These are phyloP conservation scores for Standfussiana lucernea DNA, from an alignment of 2,888 invertebrate genomes.

Conservation along the genomic window DNA sequence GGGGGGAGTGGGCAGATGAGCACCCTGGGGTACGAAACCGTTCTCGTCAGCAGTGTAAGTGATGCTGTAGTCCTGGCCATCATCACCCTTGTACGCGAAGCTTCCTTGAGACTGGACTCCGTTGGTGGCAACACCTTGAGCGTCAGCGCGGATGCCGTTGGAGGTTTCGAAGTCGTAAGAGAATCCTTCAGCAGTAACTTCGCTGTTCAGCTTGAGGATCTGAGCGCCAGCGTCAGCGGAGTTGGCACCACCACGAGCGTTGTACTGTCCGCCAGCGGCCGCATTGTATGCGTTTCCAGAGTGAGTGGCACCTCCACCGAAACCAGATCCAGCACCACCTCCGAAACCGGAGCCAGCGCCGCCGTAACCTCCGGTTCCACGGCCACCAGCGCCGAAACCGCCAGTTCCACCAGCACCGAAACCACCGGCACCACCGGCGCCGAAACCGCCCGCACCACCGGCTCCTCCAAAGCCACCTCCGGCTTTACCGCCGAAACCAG, in stretches of 20 bases:
- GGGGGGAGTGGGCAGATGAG: constrained; percentile 88
- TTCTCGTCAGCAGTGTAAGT: constrained; percentile 89
- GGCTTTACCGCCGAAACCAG: constrained; percentile 61
- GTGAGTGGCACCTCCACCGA: constrained; percentile 65
- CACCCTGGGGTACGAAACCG: constrained; percentile 86
- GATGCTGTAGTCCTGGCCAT: constrained; percentile 89
- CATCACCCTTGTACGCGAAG: constrained; percentile 88
- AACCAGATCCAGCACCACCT: constrained; percentile 63
- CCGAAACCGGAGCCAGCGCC: constrained; percentile 80
- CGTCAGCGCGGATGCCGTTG: constrained; percentile 88
- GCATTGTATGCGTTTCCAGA: constrained; percentile 65
- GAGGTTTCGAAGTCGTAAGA: constrained; percentile 88
- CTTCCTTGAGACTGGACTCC: constrained; percentile 88
- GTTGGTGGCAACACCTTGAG: constrained; percentile 86
- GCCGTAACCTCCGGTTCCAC: constrained; percentile 60
- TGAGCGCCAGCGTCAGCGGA: constrained; percentile 85
- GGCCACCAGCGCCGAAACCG: constrained; percentile 62
- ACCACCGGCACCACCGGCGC: constrained; percentile 71
- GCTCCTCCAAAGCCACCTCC: constrained; percentile 69
- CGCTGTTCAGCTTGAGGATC: constrained; percentile 84
- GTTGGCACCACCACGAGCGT: constrained; percentile 66
- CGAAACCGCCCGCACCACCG: constrained; percentile 82
- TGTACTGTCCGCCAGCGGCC: constrained; percentile 72
- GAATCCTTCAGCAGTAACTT: constrained; percentile 87
- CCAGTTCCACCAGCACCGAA: constrained; percentile 69